Conservation (phyloP, 53 echinoderm and acorn worm species). For the Actinopyga echinites region DNA sequence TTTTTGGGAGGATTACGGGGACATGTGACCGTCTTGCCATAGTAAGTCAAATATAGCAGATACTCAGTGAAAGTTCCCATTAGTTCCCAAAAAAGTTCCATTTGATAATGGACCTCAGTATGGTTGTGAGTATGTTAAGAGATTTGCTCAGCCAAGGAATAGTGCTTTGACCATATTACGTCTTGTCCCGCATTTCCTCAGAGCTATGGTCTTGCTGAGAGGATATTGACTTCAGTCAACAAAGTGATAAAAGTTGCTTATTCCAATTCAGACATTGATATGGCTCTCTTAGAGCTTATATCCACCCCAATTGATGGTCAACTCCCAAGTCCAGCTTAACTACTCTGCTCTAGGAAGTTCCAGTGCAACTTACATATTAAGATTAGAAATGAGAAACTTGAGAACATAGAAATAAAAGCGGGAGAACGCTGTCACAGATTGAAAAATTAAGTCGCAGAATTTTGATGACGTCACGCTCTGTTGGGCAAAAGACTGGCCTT, state of each 20-base stretch:
- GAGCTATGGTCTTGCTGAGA: slow-evolving; percentile 33
- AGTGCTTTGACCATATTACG: slow-evolving; percentile 2
- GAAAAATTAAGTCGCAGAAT: no score
- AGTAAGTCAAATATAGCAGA: neutral
- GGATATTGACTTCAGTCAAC: neutral
- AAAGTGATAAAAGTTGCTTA: slow-evolving; percentile 3
- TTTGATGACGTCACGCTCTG: no score
- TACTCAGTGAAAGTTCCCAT: slow-evolving; percentile 9
- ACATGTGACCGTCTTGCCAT: slow-evolving; percentile 1
- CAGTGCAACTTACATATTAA: neutral
- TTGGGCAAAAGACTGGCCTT: no score
- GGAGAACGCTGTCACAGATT: no score
- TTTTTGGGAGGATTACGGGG: slow-evolving; percentile 25
- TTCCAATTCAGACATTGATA: slow-evolving; percentile 8
- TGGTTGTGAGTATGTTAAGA: neutral
- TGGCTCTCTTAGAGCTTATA: slow-evolving; percentile 9
- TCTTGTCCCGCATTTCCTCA: slow-evolving; percentile 17
- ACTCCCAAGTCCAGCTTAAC: slow-evolving; percentile 16
- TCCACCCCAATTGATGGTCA: neutral
- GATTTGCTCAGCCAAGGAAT: slow-evolving; percentile 10
- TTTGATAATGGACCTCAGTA: slow-evolving; percentile 23
- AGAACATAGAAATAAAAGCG: no score
- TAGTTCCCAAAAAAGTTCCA: neutral
- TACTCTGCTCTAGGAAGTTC: neutral
- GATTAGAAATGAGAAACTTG: neutral